Evolutionary conservation across 1,140 invertebrate genomes (phyloP).

Genomic region (Sesamia nonagrioides): DNA sequence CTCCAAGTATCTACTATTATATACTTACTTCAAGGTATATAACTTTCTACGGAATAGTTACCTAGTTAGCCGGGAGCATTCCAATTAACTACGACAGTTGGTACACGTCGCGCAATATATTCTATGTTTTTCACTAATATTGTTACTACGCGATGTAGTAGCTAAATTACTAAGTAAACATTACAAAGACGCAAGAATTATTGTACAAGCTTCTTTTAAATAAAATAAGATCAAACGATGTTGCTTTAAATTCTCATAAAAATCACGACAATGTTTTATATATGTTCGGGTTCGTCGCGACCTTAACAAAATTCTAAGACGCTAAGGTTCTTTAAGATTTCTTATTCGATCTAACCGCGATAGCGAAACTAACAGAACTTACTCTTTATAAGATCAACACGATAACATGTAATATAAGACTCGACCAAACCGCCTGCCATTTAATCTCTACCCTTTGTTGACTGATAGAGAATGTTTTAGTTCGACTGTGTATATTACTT

Average conservation of each 20-base stretch:
- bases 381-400: neutral
- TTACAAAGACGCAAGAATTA: neutral
- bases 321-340: neutral
- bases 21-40: neutral
- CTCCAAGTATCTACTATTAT: neutral
- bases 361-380: neutral
- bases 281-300: neutral
- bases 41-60: neutral
- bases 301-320: neutral
- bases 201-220: neutral
- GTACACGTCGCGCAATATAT: neutral
- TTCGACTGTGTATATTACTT: too few species aligned
- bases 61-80: neutral
- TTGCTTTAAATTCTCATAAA: neutral
- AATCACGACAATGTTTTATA: neutral
- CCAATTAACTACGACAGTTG: constrained; percentile 2
- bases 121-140: constrained; percentile 13
- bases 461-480: too few species aligned
- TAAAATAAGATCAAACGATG: neutral
- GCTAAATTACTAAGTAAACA: neutral
- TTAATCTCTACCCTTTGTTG: too few species aligned
- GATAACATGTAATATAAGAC: neutral
- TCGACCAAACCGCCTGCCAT: too few species aligned
- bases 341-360: neutral
- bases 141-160: neutral